Evolutionary conservation across 2,113 vertebrate species (phyloP).

Genomic region (Bucco capensis): DNA sequence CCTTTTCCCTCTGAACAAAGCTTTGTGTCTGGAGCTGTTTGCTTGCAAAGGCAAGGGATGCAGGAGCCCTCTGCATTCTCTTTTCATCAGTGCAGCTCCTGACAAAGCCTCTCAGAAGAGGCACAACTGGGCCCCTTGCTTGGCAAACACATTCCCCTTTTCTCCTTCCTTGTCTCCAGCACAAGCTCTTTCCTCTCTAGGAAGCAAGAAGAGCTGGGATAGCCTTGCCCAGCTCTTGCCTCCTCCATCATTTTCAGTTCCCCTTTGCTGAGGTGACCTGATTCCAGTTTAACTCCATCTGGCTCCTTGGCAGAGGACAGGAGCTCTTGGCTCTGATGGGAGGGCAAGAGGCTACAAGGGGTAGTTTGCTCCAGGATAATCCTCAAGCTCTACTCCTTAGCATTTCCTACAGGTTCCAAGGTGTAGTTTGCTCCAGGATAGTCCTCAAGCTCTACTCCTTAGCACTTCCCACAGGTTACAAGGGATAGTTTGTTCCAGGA

Average conservation of each 20-base stretch:
- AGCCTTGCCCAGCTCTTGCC: neutral
- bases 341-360: neutral
- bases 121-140: neutral
- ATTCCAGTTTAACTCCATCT: slow-evolving; percentile 8
- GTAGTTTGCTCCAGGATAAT: neutral
- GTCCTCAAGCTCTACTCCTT: too few species aligned
- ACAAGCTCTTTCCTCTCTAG: neutral
- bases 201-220: neutral
- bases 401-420: too few species aligned
- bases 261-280: neutral
- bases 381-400: too few species aligned
- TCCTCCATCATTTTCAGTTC: neutral
- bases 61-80: neutral
- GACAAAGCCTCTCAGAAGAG: neutral
- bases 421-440: too few species aligned
- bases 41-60: neutral
- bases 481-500: neutral
- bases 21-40: neutral
- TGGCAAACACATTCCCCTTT: neutral
- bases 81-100: neutral
- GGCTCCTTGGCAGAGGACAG: neutral
- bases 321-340: neutral
- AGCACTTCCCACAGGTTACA: too few species aligned
- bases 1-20: neutral
- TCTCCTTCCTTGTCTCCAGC: neutral